Base-by-base conservation (phyloP, 2,797 vertebrate genomes). In the Neosilurus mollespiculum region DNA sequence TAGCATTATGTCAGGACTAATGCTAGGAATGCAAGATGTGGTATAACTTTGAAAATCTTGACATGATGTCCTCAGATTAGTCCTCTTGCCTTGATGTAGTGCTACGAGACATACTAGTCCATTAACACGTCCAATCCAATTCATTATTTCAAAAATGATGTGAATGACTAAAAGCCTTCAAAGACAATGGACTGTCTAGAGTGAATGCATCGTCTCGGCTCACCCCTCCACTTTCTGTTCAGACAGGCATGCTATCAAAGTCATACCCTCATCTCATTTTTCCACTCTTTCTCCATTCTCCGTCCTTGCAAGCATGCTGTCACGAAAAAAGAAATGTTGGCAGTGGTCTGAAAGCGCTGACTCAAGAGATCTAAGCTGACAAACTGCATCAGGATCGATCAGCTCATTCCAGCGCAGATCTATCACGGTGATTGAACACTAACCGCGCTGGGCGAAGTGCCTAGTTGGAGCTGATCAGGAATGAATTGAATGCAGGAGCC, bases 381-480 rank as follows among this genome's bases (percentile, higher is more conserved):
- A 87, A 85, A 86, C 86, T 85, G 86, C 83, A 88, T 84, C 20
- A 79, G 64, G 81, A 90, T 89, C 83, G 84, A 89, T 87, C 85
- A 67, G 73, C 69, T 83, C 67, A 75, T 75, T 86, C 84, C 76
- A 69, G 78, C 69, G 59, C 69, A 58, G 69, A 87, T 85, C 86
- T 80, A 85, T 87, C 87, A 89, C 34, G 24, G 83, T 70, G 87
- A 79, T 73, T 79, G 86, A 84, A 78, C 22, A 53, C 72, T 71
- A 79, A 56, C 71, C 56, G 85, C 24, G 59, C 62, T 20, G 67
- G 80, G 64, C 43, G 1, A 71, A 85, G 65, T 37, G 66, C 70
- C 78, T 76, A 77, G 81, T 54, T 37, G 65, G 66, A 75, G 78
- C 81, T 43, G 56, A 84, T 73, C 72, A 67, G 77, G 66, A 64